These are phyloP conservation scores for Molossus molossus DNA, from an alignment of 2,797 vertebrate genomes.

Conservation along the genomic window DNA sequence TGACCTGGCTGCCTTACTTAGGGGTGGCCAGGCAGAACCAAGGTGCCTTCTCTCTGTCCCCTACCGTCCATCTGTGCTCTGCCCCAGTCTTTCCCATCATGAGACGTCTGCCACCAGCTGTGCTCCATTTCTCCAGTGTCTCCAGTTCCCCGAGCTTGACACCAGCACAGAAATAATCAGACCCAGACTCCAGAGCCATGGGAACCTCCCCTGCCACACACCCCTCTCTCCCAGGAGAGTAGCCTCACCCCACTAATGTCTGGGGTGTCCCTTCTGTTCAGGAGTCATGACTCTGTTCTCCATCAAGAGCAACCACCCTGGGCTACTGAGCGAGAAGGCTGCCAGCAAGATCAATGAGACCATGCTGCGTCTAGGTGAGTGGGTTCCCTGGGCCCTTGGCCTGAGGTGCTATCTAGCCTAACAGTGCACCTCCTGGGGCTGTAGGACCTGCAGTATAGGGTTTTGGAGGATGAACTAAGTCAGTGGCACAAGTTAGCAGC, in stretches of 20 bases:
- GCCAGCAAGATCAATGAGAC: conserved; percentile 99
- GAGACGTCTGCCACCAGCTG: neutral
- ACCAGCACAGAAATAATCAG: neutral
- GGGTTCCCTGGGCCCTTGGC: neutral
- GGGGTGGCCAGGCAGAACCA: neutral
- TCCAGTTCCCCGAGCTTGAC: conserved; percentile 1
- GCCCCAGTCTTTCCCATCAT: neutral
- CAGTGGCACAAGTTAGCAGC: neutral
- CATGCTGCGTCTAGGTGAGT: conserved; percentile 97
- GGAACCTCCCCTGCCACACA: too few species aligned
- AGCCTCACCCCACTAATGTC: neutral
- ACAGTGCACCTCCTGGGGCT: neutral
- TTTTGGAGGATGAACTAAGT: neutral
- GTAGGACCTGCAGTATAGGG: neutral
- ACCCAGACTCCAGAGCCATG: neutral
- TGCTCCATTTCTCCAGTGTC: neutral
- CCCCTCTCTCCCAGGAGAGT: neutral
- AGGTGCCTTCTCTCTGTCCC: neutral
- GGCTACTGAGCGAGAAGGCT: conserved; percentile 97
- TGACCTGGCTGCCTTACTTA: neutral
- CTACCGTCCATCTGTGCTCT: neutral
- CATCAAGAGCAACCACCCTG: conserved; percentile 99
- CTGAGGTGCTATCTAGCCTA: neutral
- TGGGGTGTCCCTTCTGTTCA: conserved; percentile 81
- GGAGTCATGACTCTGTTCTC: conserved; percentile 99